A percentile compares a stretch with the other conserved stretches of the same genome.
Conservation (phyloP, 2,113 vertebrate genomes). For the Gavia stellata region DNA sequence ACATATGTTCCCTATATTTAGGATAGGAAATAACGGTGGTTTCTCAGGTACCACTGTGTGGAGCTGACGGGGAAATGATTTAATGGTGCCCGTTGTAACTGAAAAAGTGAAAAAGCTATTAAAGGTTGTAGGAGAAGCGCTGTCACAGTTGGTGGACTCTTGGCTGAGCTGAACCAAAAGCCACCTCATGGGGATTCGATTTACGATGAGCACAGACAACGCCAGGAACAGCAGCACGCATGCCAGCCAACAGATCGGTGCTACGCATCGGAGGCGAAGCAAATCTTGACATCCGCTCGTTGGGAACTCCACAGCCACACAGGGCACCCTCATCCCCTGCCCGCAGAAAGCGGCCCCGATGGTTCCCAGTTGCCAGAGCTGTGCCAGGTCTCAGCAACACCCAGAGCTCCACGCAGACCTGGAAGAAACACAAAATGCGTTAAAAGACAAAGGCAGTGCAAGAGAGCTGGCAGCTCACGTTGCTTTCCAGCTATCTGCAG, state of each 20-base stretch:
- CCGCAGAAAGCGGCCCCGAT: background rate
- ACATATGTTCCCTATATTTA: background rate
- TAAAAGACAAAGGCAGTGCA: background rate
- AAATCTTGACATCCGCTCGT: background rate
- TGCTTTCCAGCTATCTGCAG: constrained; percentile 9
- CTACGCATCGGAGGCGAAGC: background rate
- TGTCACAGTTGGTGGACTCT: background rate
- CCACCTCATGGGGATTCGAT: background rate
- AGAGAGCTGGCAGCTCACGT: background rate
- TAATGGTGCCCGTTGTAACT: background rate
- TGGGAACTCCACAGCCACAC: background rate
- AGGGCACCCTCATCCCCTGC: fast-evolving
- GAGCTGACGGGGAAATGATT: background rate
- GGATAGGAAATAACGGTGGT: background rate
- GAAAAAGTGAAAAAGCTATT: background rate
- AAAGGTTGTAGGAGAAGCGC: background rate
- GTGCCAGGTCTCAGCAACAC: background rate
- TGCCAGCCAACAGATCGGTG: background rate
- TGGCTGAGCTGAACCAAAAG: background rate
- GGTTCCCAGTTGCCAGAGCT: background rate
- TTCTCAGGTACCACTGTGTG: background rate
- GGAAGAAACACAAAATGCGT: background rate
- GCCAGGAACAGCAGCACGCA: background rate
- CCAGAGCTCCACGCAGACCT: background rate
- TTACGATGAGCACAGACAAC: background rate